Evolutionary conservation across 1,140 invertebrate genomes (phyloP), one percentile per base, ranked within the genome.

Genomic region (Brachionus rotundiformis): DNA sequence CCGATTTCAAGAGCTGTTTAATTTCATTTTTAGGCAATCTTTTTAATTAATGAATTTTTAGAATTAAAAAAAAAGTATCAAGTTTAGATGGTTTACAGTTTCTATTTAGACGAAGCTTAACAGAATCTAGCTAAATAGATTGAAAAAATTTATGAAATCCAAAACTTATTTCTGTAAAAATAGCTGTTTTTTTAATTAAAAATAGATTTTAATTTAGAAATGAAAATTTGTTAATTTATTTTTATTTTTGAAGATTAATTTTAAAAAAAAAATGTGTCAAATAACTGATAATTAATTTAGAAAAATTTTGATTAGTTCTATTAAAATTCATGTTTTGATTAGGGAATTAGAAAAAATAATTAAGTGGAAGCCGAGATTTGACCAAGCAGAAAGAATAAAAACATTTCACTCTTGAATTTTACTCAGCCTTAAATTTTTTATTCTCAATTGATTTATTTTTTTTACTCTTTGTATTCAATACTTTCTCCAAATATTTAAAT

Each of bases 201-300:
- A 54, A 54, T 54, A 54, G 47, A 54, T 54, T 49, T 49, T 49
- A 49, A 49, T 49, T 54, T 19, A 54, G 19, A 23, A 23, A 54
- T n/a, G n/a, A 8, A 54, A 54, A 54, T 19, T n/a, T 54, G 6
- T 16, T 54, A 54, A 54, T 54, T n/a, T 54, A 16, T 54, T 41
- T 41, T 41, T 25, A 19, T 25, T 54, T 16, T 54, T 6, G 47
- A 54, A 54, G 47, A 54, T 54, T 54, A 19, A 16, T 8, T 8
- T n/a, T n/a, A n/a, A n/a, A n/a, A 54, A 54, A 49, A 54, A 54
- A 54, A n/a, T 54, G 47, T 54, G 47, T 54, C 47, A 54, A 54
- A 54, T 54, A 8, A 54, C 47, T 54, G 47, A 54, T 54, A 54
- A 7, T 54, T 54, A 54, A 7, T 54, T 54, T 54, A 8, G 8